These are phyloP conservation scores for Nephotettix cincticeps DNA, from an alignment of 1,140 invertebrate species.

Conservation along the genomic window DNA sequence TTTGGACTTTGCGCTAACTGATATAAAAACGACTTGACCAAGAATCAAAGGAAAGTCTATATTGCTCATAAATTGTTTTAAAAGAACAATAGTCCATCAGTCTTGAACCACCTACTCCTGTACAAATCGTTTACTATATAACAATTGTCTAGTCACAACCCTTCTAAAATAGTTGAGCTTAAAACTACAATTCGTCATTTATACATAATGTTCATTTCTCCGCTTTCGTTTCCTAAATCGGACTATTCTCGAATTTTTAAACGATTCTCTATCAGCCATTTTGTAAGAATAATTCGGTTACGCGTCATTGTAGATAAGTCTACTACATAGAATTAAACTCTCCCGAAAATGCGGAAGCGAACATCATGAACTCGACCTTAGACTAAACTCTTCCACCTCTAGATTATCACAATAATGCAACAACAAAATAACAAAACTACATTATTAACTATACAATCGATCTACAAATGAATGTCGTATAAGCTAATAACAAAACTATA, in stretches of 20 bases:
- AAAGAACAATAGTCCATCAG: conserved; percentile 9
- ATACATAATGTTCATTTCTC: too few relatives aligned
- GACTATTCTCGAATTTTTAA: too few relatives aligned
- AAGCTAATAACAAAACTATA: not conserved
- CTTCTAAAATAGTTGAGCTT: conserved; percentile 13
- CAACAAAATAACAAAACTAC: conserved; percentile 19
- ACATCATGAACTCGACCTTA: too few relatives aligned
- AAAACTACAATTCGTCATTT: not conserved
- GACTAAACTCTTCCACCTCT: conserved; percentile 7
- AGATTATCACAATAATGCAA: conserved; percentile 17
- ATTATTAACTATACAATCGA: not conserved
- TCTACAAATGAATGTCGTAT: not conserved
- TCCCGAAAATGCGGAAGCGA: too few relatives aligned
- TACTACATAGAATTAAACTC: too few relatives aligned
- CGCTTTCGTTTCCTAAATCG: too few relatives aligned
- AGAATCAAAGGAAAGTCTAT: not conserved
- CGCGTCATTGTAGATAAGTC: too few relatives aligned
- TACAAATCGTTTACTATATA: conserved; percentile 7
- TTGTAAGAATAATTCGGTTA: too few relatives aligned
- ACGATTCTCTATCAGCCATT: too few relatives aligned
- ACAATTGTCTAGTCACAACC: conserved; percentile 15
- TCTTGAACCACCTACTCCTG: not conserved
- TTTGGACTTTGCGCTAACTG: too few relatives aligned
- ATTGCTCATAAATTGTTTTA: not conserved
- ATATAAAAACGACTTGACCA: too few relatives aligned